phyloP scores from a whole-genome alignment of 2,113 vertebrate genomes.

The Saguinus midas region DNA sequence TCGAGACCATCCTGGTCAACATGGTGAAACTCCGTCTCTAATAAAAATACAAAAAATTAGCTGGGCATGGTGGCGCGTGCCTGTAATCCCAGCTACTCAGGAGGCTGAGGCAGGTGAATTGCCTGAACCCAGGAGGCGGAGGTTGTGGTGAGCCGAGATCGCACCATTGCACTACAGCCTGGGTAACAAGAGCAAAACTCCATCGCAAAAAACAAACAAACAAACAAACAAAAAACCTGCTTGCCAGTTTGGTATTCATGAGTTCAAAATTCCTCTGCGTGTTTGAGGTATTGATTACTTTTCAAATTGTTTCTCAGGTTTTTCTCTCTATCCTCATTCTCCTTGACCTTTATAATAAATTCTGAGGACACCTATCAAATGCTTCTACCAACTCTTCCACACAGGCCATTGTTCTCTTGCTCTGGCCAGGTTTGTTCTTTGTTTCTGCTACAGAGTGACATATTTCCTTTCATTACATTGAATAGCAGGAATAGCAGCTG shows the following conservation, averaged over 20 bases:
- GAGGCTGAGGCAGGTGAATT: too few relatives aligned
- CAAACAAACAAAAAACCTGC: background rate
- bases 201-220: too few relatives aligned
- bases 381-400: background rate
- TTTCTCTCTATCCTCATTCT: background rate
- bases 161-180: too few relatives aligned
- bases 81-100: too few relatives aligned
- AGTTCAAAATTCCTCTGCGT: slow-evolving; percentile 49
- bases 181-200: too few relatives aligned
- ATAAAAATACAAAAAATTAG: too few relatives aligned
- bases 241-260: slow-evolving; percentile 51
- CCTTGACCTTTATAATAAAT: slow-evolving; percentile 46
- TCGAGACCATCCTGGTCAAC: too few relatives aligned
- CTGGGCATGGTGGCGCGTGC: too few relatives aligned
- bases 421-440: background rate
- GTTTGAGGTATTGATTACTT: slow-evolving; percentile 47
- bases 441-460: background rate
- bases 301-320: slow-evolving; percentile 23
- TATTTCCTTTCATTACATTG: background rate
- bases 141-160: too few relatives aligned
- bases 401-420: background rate
- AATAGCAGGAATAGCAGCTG: background rate
- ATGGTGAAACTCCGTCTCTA: too few relatives aligned
- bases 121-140: too few relatives aligned
- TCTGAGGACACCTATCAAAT: background rate